phyloP scores from a whole-genome alignment of 2,888 invertebrate species.

The Cenopis cana region DNA sequence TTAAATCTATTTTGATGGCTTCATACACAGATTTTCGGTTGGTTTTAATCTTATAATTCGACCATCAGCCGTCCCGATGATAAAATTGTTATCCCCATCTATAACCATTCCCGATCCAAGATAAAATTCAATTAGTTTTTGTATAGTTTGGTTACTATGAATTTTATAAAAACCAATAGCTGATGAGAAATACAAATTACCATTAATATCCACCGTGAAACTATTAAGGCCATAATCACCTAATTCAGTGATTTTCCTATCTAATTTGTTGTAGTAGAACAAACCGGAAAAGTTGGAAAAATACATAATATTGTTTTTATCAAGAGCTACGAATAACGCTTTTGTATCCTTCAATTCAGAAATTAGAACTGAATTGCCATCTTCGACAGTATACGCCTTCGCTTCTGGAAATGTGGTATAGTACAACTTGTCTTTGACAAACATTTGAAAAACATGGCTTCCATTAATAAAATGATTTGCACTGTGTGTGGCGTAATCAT shows the following conservation, averaged over 20 bases:
- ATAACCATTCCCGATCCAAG: conserved; percentile 35
- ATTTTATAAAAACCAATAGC: conserved; percentile 51
- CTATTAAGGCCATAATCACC: conserved; percentile 47
- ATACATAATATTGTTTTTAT: conserved; percentile 51
- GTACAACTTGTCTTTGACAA: conserved; percentile 65
- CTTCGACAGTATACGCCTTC: conserved; percentile 53
- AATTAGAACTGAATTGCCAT: conserved; percentile 48
- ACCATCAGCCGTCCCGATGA: conserved; percentile 50
- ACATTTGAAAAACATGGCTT: conserved; percentile 73
- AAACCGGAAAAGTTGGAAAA: conserved; percentile 60
- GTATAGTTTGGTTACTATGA: conserved; percentile 9
- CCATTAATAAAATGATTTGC: conserved; percentile 54
- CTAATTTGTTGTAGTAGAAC: conserved; percentile 48
- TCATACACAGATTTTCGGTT: neutral
- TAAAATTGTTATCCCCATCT: conserved; percentile 41
- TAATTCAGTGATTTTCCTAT: conserved; percentile 26
- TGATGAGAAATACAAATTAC: conserved; percentile 56
- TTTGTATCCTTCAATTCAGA: conserved; percentile 51
- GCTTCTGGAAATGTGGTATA: conserved; percentile 63
- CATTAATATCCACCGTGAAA: conserved; percentile 50
- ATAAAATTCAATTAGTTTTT: conserved; percentile 17
- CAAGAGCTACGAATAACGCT: conserved; percentile 54
- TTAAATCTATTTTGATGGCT: no score
- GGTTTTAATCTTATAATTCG: conserved; percentile 55
- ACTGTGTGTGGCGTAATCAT: conserved; percentile 58